Conservation (phyloP, 2,888 invertebrate species). For the Xestobium rufovillosum region DNA sequence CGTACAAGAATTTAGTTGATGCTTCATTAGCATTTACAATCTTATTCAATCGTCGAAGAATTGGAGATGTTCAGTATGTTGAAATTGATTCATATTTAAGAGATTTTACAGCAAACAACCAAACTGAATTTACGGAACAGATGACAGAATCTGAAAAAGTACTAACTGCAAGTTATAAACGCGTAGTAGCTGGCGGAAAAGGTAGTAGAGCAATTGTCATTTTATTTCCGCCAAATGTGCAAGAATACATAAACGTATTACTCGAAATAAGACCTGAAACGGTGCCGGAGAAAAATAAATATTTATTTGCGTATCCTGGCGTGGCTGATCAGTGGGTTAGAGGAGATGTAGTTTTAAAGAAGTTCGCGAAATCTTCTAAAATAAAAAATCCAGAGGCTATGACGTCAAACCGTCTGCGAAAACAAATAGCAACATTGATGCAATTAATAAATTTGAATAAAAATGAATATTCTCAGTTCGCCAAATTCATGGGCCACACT, state of each 20-base stretch:
- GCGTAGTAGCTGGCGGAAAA: slow-evolving; percentile 17
- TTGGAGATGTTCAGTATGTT: too few relatives aligned
- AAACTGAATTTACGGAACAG: slow-evolving; percentile 12
- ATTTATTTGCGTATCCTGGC: too few relatives aligned
- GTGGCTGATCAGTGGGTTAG: slow-evolving; percentile 12
- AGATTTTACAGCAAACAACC: slow-evolving; percentile 10
- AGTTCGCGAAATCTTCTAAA: slow-evolving; percentile 10
- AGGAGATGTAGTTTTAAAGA: slow-evolving; percentile 13
- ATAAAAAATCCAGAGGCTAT: slow-evolving; percentile 11
- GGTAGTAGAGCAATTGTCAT: slow-evolving; percentile 15
- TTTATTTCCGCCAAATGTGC: slow-evolving; percentile 14
- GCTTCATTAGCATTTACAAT: slow-evolving; percentile 11
- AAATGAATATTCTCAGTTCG: slow-evolving; percentile 10
- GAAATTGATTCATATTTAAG: slow-evolving; percentile 10
- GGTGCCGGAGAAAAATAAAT: slow-evolving; percentile 13
- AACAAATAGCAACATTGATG: slow-evolving; percentile 15
- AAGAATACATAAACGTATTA: slow-evolving; percentile 14
- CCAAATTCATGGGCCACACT: slow-evolving; percentile 9
- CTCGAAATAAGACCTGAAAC: slow-evolving; percentile 14
- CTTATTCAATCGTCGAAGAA: too few relatives aligned
- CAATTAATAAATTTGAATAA: too few relatives aligned
- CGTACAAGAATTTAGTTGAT: slow-evolving; percentile 9
- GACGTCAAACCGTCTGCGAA: slow-evolving; percentile 13
- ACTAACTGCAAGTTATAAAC: slow-evolving; percentile 11
- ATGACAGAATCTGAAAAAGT: slow-evolving; percentile 15